A percentile compares a stretch with the other conserved stretches of the same genome.
phyloP scores from a whole-genome alignment of 2,113 vertebrate genomes.

The Aptenodytes patagonicus region DNA sequence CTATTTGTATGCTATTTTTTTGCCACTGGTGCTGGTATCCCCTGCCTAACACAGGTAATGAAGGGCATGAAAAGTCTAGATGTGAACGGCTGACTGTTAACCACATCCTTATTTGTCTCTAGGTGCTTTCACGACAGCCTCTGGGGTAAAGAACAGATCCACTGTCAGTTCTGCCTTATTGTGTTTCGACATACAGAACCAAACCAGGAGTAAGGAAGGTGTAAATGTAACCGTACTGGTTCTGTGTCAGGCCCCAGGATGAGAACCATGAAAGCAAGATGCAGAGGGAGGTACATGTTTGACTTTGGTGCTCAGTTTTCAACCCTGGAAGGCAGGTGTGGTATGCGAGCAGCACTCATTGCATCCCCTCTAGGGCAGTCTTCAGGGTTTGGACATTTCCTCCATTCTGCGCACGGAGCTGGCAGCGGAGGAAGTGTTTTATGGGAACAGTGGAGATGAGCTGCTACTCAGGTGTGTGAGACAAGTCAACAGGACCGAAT shows the following conservation, averaged over 20 bases:
- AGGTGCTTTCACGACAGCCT: not conserved
- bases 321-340: not conserved
- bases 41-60: not conserved
- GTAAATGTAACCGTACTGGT: not conserved
- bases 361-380: not conserved
- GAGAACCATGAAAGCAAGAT: not conserved
- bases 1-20: not conserved
- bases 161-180: not conserved
- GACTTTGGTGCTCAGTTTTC: not conserved
- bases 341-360: not conserved
- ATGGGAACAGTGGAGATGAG: not conserved
- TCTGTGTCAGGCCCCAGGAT: not conserved
- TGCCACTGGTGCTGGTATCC: not conserved
- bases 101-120: not conserved
- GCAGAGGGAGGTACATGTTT: not conserved
- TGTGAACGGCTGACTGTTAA: not conserved
- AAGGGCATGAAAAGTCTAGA: not conserved
- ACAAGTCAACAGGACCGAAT: not conserved
- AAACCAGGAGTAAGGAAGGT: not conserved
- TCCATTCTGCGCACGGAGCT: not conserved
- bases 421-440: not conserved
- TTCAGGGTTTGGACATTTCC: not conserved
- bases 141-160: not conserved
- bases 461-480: not conserved
- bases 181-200: not conserved